Base-by-base conservation (phyloP, 37 sponge, comb jelly and placozoan species). In the Crambe crambe region DNA sequence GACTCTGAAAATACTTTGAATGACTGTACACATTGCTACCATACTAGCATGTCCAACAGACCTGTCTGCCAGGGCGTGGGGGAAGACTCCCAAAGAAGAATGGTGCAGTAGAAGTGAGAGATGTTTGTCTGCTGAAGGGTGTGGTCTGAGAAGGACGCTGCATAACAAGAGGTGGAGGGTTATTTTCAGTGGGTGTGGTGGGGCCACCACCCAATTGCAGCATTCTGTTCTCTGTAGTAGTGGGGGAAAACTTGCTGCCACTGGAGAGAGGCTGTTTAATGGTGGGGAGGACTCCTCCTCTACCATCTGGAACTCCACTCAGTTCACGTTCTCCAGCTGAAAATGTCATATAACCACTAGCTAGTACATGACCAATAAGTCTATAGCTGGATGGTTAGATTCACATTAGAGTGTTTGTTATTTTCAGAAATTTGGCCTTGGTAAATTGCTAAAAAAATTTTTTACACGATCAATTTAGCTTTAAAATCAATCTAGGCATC, bases 281-380 rank as follows among this genome's bases (percentile, higher is more conserved):
- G 17, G 82, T 47, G 27, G 82, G 82, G 4, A 81, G 64, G 23
- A 73, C 41, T 1, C 82, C 82, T 18, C 82, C 82, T 23, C 27
- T 43, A 17, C 82, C 82, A 81, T 81, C 82, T 40, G 82, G 82
- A 8, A 81, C 82, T 27, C 82, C 82, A 57, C 72, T 70, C 31
- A 81, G 44, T 40, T 63, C 80, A 12, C 80, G 70, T 3, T 9
- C 80, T 65, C 21, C 42, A 35, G 21, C 61, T 47, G 6, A n/a
- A n/a, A n/a, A n/a, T n/a, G n/a, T n/a, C n/a, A n/a, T n/a, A n/a
- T n/a, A n/a, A n/a, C n/a, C n/a, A n/a, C n/a, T n/a, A n/a, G n/a
- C n/a, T n/a, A n/a, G n/a, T n/a, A n/a, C n/a, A n/a, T n/a, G n/a
- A n/a, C n/a, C n/a, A n/a, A n/a, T n/a, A n/a, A n/a, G n/a, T n/a